Base-by-base conservation (phyloP, 2,113 vertebrate genomes). In the Oxyura jamaicensis region DNA sequence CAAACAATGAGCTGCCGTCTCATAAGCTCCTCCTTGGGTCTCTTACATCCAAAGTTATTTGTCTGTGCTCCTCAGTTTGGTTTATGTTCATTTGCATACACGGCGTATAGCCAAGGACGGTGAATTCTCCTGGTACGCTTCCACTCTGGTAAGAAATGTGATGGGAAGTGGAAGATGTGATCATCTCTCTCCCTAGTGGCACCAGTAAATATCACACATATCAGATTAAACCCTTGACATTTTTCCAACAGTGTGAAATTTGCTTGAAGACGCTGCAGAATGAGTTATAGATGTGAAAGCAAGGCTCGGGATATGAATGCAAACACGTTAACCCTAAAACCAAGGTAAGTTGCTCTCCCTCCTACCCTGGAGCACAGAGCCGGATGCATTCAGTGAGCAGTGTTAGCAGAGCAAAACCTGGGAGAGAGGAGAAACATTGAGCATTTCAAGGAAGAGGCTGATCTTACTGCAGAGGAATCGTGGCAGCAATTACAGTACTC, bases 171-270 rank as follows among this genome's bases (percentile, higher is more conserved):
- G 93, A 93, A 96, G 88, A 94, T 94, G 58, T 0, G 55, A 92
- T 96, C 86, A 82, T 92, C 74, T 88, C 35, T 71, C 66, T 96
- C 93, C 83, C 95, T 92, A 73, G 91, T 92, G 86, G 91, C 88
- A 94, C 92, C 92, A 87, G 81, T 96, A 94, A 97, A 94, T 96
- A 95, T 96, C 95, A 96, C 96, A 96, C 92, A 82, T 93, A 91
- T 83, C 92, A 91, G 88, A 96, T 93, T 85, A 96, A 96, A 94
- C 86, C 92, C 91, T 96, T 96, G 95, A 95, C 93, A 95, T 96
- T 94, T 96, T 96, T 91, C 91, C 82, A 89, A 50, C 88, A 56
- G 92, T 91, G 94, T 87, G 94, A 96, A 95, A 96, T 97, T 94
- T 96, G 84, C 91, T 96, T 94, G 90, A 85, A 94, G 91, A 94